Evolutionary conservation across 2,113 vertebrate genomes (phyloP).

Genomic region (Vombatus ursinus): DNA sequence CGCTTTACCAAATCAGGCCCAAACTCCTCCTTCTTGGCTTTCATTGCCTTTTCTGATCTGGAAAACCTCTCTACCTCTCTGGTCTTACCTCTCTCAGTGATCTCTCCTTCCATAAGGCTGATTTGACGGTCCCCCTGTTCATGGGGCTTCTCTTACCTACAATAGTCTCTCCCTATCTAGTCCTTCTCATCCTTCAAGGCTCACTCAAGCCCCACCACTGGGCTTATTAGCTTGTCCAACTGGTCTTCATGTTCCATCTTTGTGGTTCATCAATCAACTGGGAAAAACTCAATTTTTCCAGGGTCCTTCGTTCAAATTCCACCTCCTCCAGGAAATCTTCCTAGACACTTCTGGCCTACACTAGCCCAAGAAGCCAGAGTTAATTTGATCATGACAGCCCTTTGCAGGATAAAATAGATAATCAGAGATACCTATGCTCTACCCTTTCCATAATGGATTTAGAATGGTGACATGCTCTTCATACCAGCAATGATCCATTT

Average conservation of each 20-base stretch:
- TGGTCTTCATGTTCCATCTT: neutral
- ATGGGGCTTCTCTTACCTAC: neutral
- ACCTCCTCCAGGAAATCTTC: neutral
- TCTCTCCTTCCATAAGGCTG: neutral
- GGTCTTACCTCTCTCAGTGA: neutral
- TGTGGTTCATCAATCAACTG: neutral
- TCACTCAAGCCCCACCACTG: neutral
- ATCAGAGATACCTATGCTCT: neutral
- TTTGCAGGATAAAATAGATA: neutral
- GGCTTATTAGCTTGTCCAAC: neutral
- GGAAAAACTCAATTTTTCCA: neutral
- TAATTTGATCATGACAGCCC: neutral
- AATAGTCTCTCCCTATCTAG: neutral
- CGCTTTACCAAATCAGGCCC: neutral
- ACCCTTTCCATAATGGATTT: neutral
- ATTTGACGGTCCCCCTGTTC: neutral
- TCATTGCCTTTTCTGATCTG: neutral
- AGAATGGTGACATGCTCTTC: neutral
- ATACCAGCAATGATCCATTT: neutral
- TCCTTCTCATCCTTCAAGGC: neutral
- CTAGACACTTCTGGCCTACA: neutral
- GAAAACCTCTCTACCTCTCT: neutral
- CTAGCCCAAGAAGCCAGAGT: neutral
- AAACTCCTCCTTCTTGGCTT: neutral
- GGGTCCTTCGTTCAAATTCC: neutral